Conservation (phyloP, 2,888 invertebrate genomes). For the Sialis lutaria region DNA sequence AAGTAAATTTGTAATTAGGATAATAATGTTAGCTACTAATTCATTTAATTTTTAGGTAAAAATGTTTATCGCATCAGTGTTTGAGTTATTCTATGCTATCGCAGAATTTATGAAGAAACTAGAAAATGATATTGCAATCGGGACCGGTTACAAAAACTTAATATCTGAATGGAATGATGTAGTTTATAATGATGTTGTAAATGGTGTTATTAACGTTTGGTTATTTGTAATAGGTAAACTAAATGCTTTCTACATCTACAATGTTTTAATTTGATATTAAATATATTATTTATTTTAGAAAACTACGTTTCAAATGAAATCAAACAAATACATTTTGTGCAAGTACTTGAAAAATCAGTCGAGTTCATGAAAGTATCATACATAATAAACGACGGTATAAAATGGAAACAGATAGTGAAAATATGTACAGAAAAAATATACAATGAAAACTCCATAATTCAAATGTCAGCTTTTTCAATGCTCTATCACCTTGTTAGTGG, state of each 20-base stretch:
- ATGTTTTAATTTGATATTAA: neutral
- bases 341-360: constrained; percentile 14
- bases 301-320: constrained; percentile 3
- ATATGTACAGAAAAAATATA: constrained; percentile 9
- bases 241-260: constrained; percentile 3
- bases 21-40: constrained; percentile 5
- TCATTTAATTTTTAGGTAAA: constrained; percentile 23
- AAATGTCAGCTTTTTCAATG: neutral
- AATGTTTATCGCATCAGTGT: constrained; percentile 31
- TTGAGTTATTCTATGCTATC: constrained; percentile 31
- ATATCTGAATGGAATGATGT: constrained; percentile 61
- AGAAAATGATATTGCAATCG: constrained; percentile 18
- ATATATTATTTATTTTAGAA: constrained; percentile 12
- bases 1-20: constrained; percentile 35
- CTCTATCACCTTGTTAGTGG: neutral
- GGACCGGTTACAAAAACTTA: constrained; percentile 25
- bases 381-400: constrained; percentile 14
- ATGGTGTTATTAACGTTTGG: constrained; percentile 33
- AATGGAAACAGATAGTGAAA: constrained; percentile 15
- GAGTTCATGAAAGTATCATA: constrained; percentile 8
- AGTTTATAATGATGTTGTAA: constrained; percentile 45
- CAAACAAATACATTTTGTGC: constrained; percentile 9
- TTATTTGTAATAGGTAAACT: constrained; percentile 25
- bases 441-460: neutral
- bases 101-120: constrained; percentile 26